Evolutionary conservation across 2,888 invertebrate genomes (phyloP).

Genomic region (Microctonus hyperodae): DNA sequence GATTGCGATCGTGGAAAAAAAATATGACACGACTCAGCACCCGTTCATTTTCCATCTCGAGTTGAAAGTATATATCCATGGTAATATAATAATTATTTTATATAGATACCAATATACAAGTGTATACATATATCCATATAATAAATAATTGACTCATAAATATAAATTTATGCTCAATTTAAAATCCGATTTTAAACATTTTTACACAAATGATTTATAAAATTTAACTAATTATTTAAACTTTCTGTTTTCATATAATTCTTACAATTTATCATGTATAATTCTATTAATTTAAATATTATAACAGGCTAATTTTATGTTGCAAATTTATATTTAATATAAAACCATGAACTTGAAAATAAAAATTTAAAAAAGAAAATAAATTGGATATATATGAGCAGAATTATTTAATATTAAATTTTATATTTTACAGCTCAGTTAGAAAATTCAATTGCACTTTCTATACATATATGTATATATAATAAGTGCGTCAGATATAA

Average conservation of each 20-base stretch:
- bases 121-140: background rate
- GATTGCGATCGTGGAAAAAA: slow-evolving; percentile 9
- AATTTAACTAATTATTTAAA: background rate
- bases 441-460: background rate
- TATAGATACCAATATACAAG: background rate
- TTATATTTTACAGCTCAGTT: background rate
- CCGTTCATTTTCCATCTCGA: background rate
- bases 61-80: background rate
- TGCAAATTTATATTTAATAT: too few species aligned
- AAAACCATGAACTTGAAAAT: background rate
- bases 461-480: background rate
- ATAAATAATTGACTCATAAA: slow-evolving; percentile 1
- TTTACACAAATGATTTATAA: background rate
- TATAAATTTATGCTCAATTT: slow-evolving; percentile 7
- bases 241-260: background rate
- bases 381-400: background rate
- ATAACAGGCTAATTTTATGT: too few species aligned
- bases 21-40: background rate
- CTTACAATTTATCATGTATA: too few species aligned
- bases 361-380: background rate
- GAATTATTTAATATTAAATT: background rate
- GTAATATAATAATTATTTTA: background rate
- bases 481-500: too few species aligned
- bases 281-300: too few species aligned
- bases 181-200: background rate